Evolutionary conservation across 2,797 vertebrate genomes (phyloP).

Genomic region (Malurus splendens): DNA sequence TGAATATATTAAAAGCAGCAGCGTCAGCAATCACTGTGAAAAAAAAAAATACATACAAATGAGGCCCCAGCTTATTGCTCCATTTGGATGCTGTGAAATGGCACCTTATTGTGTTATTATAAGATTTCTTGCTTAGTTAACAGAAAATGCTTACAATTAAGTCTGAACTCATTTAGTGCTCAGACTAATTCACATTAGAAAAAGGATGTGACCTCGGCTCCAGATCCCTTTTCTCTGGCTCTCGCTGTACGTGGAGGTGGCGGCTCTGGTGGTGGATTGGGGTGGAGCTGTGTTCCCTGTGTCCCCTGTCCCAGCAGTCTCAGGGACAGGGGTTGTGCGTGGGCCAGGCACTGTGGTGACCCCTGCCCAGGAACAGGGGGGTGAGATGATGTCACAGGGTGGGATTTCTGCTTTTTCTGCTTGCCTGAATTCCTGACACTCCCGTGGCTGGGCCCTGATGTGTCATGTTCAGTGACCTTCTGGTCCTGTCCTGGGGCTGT

Average conservation of each 20-base stretch:
- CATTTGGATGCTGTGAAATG: conserved; percentile 57
- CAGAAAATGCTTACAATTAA: conserved; percentile 56
- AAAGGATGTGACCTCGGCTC: not conserved
- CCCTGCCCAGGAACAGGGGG: not conserved
- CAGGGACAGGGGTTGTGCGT: not conserved
- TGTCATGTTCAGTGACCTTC: not conserved
- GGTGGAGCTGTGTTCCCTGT: not conserved
- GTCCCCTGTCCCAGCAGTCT: not conserved
- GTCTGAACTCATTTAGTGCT: conserved; percentile 55
- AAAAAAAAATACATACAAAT: conserved; percentile 63
- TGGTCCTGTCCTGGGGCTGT: not conserved
- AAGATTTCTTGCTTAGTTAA: conserved; percentile 67
- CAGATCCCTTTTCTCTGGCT: not conserved
- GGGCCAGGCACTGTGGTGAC: not conserved
- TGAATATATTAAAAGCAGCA: conserved; percentile 72
- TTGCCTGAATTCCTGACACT: not conserved
- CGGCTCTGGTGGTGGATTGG: fast-evolving
- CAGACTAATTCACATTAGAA: conserved; percentile 49
- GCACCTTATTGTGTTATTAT: conserved; percentile 62
- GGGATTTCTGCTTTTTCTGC: not conserved
- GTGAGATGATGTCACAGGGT: not conserved
- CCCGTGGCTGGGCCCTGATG: not conserved
- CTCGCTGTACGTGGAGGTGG: not conserved
- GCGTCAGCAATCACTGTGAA: conserved; percentile 61
- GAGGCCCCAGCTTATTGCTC: conserved; percentile 59